Conservation (phyloP, 2,113 vertebrate genomes). For the Pavo muticus region DNA sequence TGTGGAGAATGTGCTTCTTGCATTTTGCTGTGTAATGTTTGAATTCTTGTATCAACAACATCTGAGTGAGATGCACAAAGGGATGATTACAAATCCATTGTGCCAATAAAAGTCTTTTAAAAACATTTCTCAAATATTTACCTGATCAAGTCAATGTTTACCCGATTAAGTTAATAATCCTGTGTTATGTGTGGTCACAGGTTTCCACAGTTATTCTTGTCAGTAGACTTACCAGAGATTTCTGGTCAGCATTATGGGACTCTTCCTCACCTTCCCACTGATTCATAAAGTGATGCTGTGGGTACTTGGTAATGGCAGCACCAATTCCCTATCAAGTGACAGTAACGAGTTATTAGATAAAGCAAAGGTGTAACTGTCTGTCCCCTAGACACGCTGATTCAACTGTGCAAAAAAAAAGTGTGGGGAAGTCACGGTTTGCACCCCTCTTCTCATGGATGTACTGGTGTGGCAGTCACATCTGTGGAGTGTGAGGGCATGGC, state of each 20-base stretch:
- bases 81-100: not conserved
- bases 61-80: not conserved
- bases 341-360: not conserved
- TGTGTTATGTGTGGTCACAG: not conserved
- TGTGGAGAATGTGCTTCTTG: not conserved
- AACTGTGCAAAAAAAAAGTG: not conserved
- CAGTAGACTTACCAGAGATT: no score
- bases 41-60: not conserved
- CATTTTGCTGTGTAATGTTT: not conserved
- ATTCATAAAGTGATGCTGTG: not conserved
- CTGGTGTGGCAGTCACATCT: not conserved
- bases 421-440: not conserved
- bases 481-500: not conserved
- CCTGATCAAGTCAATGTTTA: not conserved
- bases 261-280: not conserved
- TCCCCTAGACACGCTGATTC: not conserved
- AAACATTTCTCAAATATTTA: not conserved
- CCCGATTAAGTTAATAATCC: not conserved
- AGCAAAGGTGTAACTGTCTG: not conserved
- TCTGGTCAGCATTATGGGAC: not conserved
- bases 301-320: not conserved
- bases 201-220: not conserved
- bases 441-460: not conserved
- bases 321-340: not conserved
- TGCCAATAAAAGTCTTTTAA: not conserved